phyloP scores from a whole-genome alignment of 2,797 vertebrate genomes.

The Myotis findleyi region DNA sequence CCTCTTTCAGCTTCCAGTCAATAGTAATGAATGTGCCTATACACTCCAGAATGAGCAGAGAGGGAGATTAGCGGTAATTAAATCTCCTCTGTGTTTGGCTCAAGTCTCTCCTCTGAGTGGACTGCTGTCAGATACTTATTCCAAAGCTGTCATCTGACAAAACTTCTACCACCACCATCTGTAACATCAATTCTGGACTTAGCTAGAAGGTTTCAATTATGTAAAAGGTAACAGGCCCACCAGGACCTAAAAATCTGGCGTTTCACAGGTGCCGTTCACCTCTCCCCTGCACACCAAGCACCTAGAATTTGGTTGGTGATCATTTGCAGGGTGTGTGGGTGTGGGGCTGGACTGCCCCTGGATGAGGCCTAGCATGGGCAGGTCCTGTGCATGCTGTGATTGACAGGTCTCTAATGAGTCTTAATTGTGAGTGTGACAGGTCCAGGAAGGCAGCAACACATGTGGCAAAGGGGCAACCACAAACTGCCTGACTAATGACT shows the following conservation, averaged over 20 bases:
- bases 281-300: neutral
- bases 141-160: slow-evolving; percentile 20
- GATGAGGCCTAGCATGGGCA: slow-evolving; percentile 59
- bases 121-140: slow-evolving; percentile 14
- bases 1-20: slow-evolving; percentile 55
- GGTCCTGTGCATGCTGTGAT: slow-evolving; percentile 74
- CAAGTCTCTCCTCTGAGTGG: neutral
- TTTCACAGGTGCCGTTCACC: neutral
- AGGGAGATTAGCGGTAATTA: neutral
- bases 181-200: slow-evolving; percentile 7
- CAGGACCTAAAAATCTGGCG: neutral
- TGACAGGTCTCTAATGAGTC: slow-evolving; percentile 87
- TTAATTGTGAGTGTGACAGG: slow-evolving; percentile 84
- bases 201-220: slow-evolving; percentile 35
- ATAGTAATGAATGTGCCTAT: slow-evolving; percentile 36
- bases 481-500: slow-evolving; percentile 80
- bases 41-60: slow-evolving; percentile 10
- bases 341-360: neutral
- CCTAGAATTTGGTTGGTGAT: neutral
- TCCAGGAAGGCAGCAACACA: slow-evolving; percentile 78
- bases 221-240: neutral
- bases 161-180: neutral
- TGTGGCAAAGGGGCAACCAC: slow-evolving; percentile 75
- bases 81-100: slow-evolving; percentile 50
- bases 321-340: neutral